A percentile compares a stretch with the other conserved stretches of the same genome.
Evolutionary conservation across 1,140 invertebrate genomes (phyloP).

Genomic region (Psix sp.): DNA sequence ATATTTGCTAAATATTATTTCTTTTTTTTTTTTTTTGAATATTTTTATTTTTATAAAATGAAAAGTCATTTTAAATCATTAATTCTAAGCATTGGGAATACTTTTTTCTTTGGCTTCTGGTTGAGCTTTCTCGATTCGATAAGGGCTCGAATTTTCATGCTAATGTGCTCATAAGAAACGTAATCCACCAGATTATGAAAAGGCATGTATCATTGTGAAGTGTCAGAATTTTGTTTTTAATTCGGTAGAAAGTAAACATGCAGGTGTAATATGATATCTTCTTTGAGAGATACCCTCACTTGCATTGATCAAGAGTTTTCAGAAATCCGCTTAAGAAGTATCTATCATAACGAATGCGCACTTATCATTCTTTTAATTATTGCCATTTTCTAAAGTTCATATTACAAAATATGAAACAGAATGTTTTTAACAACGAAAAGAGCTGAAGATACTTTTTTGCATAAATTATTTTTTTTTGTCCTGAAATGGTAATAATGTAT

Average conservation of each 20-base stretch:
- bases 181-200: slow-evolving; percentile 5
- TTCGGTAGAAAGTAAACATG: slow-evolving; percentile 1
- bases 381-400: no score
- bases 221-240: slow-evolving; percentile 2
- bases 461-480: no score
- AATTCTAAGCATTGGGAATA: slow-evolving; percentile 9
- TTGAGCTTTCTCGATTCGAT: slow-evolving; percentile 10
- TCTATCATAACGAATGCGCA: not conserved
- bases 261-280: not conserved
- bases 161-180: slow-evolving; percentile 8
- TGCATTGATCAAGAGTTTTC: not conserved
- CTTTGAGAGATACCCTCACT: no score
- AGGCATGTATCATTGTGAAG: not conserved
- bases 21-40: no score
- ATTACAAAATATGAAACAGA: no score
- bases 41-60: not conserved
- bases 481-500: no score
- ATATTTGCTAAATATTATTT: no score
- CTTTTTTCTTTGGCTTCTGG: slow-evolving; percentile 7
- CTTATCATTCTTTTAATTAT: no score
- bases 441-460: no score
- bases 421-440: no score
- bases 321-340: not conserved
- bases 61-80: not conserved
- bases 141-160: slow-evolving; percentile 17